Evolutionary conservation across 2,113 vertebrate species (phyloP).

Genomic region (Camelus dromedarius): DNA sequence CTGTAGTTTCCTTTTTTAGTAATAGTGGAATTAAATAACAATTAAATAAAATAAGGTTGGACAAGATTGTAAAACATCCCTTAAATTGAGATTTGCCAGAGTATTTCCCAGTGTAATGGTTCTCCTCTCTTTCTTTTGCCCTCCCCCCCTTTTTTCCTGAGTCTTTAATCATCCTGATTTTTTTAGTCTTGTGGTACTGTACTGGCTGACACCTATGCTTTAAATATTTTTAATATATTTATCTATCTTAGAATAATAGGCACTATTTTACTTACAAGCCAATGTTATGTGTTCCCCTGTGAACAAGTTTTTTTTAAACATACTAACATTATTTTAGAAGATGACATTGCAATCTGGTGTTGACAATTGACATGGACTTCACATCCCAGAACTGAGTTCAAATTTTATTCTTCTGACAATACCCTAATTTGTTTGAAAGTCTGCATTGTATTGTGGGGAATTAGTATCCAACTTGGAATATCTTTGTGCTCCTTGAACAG

Average conservation of each 20-base stretch:
- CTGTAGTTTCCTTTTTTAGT: background rate
- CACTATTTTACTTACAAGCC: background rate
- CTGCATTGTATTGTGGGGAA: background rate
- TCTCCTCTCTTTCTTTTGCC: background rate
- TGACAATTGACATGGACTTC: background rate
- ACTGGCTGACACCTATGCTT: background rate
- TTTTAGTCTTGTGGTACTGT: background rate
- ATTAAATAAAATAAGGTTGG: background rate
- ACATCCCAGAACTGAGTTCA: background rate
- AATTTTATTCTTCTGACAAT: background rate
- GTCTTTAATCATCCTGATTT: background rate
- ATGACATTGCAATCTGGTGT: background rate
- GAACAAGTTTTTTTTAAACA: background rate
- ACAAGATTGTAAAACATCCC: background rate
- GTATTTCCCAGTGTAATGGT: background rate
- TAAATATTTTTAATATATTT: background rate
- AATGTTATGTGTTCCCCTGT: background rate
- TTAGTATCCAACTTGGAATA: background rate
- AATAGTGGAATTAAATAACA: background rate
- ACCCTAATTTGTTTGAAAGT: background rate
- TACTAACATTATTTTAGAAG: background rate
- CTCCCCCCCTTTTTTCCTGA: background rate
- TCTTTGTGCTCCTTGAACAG: background rate
- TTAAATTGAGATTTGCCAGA: background rate
- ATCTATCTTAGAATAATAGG: background rate